Base-by-base conservation (phyloP, 2,113 vertebrate species). In the Saguinus midas region DNA sequence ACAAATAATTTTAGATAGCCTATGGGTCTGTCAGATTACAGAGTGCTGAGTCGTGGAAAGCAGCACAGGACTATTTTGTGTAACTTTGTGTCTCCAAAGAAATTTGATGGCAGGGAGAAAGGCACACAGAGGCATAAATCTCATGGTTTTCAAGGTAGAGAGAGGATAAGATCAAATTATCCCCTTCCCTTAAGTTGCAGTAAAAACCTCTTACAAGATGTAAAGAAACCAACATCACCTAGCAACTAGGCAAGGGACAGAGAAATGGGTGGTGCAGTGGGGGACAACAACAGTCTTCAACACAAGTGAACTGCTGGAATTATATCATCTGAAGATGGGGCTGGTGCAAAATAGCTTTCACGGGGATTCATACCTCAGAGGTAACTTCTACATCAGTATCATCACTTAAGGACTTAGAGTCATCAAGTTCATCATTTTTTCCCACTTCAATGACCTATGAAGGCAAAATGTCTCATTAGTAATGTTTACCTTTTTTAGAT, bases 361-460 rank as follows among this genome's bases (percentile, higher is more conserved):
- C 82, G 6, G 61, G 50, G 16, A 95, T 18, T 32, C 97, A 52
- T 96, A 99, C 99, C 99, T 99, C 99, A 79, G 99, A 98, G 75
- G 98, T 98, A 97, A 99, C 97, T 97, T 99, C 99, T 35, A 98
- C 99, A 92, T 99, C 99, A 0, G 99, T 99, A 96, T 99, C 99
- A 70, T 99, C 99, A 27, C 99, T 99, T 90, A 99, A 97, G 97
- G 99, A 99, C 52, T 99, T 99, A 0, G 99, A 99, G 96, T 99
- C 99, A 94, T 99, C 99, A 27, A 98, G 97, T 57, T 99, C 99
- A 32, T 99, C 97, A 97, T 82, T 94, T 93, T 97, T 93, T 0
- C 17, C 91, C 3, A 97, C 86, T 97, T 98, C 99, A 29, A 98
- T 97, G 98, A 99, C 99, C 99, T 99, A 96, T 29, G 58, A 97